A percentile compares a stretch with the other conserved stretches of the same genome.
Evolutionary conservation across 2,113 vertebrate species (phyloP).

Genomic region (Vulpes vulpes): DNA sequence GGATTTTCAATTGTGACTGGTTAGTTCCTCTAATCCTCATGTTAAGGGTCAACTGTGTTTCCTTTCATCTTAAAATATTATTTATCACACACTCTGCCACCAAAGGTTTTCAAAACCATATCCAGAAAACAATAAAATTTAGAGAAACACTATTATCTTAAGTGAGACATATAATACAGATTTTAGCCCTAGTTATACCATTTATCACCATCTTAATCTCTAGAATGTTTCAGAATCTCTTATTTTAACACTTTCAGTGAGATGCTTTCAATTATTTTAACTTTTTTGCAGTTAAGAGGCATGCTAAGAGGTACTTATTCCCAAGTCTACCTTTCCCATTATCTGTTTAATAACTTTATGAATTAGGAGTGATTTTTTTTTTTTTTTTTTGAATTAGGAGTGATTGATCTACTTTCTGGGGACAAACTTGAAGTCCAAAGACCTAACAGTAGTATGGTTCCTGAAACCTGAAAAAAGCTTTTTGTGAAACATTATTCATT

Average conservation of each 20-base stretch:
- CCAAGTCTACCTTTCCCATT: not conserved
- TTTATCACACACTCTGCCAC: not conserved
- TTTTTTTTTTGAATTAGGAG: constrained; percentile 23
- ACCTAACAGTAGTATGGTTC: not conserved
- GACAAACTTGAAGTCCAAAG: not conserved
- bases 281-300: not conserved
- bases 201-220: not conserved
- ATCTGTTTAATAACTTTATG: constrained; percentile 12
- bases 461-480: not conserved
- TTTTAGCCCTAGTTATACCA: not conserved
- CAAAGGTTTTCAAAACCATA: constrained; percentile 32
- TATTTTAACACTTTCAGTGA: not conserved
- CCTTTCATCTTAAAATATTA: constrained; percentile 17
- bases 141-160: constrained; percentile 35
- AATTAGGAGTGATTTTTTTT: constrained; percentile 4
- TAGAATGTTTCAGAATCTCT: constrained; percentile 38
- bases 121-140: not conserved
- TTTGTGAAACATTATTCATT: constrained; percentile 5
- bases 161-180: not conserved
- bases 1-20: not conserved
- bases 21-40: not conserved
- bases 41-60: not conserved
- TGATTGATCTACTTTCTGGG: not conserved
- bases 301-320: not conserved
- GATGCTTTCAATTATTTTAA: not conserved